phyloP scores from a whole-genome alignment of 1,140 invertebrate genomes.

The Cepaea nemoralis region DNA sequence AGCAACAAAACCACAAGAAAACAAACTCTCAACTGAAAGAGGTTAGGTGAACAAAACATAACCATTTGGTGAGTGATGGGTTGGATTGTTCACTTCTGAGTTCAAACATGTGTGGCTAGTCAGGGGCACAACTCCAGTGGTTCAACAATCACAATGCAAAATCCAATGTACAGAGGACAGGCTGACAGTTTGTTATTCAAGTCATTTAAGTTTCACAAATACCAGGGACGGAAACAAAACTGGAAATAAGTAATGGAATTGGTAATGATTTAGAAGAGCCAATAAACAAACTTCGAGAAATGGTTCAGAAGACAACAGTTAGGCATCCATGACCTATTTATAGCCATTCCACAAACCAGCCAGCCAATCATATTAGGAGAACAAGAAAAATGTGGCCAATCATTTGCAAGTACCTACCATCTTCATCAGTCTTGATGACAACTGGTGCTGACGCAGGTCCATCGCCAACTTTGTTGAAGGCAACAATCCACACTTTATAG shows the following conservation, averaged over 20 bases:
- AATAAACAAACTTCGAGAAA: not conserved
- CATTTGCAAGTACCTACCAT: slow-evolving; percentile 86
- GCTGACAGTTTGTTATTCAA: slow-evolving; percentile 14
- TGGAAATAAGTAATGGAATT: not conserved
- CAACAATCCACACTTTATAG: slow-evolving; percentile 94
- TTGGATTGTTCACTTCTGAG: not conserved
- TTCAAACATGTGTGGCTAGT: not conserved
- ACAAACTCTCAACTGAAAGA: too few relatives aligned
- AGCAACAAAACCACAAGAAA: not conserved
- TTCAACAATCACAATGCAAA: not conserved
- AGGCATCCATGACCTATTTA: slow-evolving; percentile 29
- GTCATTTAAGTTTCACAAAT: slow-evolving; percentile 1
- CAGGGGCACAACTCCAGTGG: not conserved
- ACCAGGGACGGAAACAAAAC: not conserved
- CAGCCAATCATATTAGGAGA: slow-evolving; percentile 31
- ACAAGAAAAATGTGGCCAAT: slow-evolving; percentile 2
- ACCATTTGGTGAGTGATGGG: not conserved
- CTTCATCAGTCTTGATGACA: slow-evolving; percentile 93
- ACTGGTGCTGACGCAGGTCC: slow-evolving; percentile 82
- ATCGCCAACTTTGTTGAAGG: slow-evolving; percentile 92
- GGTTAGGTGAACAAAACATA: not conserved
- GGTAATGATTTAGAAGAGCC: not conserved
- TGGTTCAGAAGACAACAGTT: slow-evolving; percentile 18
- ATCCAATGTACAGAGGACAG: not conserved
- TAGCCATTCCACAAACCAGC: slow-evolving; percentile 38